These are phyloP conservation scores for Crossocerus cetratus DNA, from an alignment of 2,888 invertebrate species.

Conservation along the genomic window DNA sequence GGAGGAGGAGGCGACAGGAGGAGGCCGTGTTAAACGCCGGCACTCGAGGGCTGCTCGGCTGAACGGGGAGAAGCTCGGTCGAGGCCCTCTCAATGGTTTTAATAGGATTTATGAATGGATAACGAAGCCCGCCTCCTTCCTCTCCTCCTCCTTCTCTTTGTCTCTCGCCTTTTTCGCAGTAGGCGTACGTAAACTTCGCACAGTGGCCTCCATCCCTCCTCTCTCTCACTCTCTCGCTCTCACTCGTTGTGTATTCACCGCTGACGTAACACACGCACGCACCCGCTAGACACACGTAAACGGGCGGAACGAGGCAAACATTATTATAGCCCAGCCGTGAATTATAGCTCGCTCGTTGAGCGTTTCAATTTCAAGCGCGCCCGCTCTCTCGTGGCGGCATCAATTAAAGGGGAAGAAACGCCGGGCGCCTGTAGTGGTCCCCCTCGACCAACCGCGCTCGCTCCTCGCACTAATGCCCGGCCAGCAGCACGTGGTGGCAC, in stretches of 20 bases:
- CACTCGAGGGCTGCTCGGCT: neutral
- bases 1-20: neutral
- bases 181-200: conserved; percentile 39
- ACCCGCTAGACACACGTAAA: conserved; percentile 17
- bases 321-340: conserved; percentile 54
- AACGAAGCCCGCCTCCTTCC: conserved; percentile 53
- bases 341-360: conserved; percentile 54
- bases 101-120: conserved; percentile 69
- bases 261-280: conserved; percentile 14
- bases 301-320: conserved; percentile 38
- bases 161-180: conserved; percentile 52
- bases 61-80: conserved; percentile 19
- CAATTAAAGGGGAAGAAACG: conserved; percentile 51
- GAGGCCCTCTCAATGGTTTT: conserved; percentile 59
- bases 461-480: neutral
- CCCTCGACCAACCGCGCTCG: neutral
- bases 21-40: conserved; percentile 37
- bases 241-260: neutral
- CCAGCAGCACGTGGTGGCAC: neutral
- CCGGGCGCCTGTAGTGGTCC: conserved; percentile 16
- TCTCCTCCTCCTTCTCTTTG: too few species aligned
- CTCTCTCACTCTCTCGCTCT: conserved; percentile 2
- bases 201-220: neutral
- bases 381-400: conserved; percentile 22
- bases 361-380: conserved; percentile 53